A percentile compares a stretch with the other conserved stretches of the same genome.
Conservation (phyloP, 2,888 invertebrate genomes). For the Pristionchus entomophagus region DNA sequence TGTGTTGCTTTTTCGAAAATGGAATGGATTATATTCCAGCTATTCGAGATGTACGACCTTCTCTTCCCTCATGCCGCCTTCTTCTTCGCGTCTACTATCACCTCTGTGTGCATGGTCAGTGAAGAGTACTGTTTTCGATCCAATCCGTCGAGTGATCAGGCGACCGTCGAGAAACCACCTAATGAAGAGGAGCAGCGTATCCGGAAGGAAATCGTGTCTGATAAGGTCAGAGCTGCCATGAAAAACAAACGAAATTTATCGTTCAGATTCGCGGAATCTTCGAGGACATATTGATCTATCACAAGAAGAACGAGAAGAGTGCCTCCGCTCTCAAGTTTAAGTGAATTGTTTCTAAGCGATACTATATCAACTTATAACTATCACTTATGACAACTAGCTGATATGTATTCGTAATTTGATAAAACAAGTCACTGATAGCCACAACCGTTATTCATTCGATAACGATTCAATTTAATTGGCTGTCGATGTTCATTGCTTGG, state of each 20-base stretch:
- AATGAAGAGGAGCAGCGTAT: conserved; percentile 12
- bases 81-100: conserved; percentile 33
- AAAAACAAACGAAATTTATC: not conserved
- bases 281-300: conserved; percentile 40
- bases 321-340: not conserved
- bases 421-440: too few relatives aligned
- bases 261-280: conserved; percentile 18
- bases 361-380: too few relatives aligned
- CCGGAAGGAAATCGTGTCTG: conserved; percentile 17
- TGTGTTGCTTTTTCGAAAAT: too few relatives aligned
- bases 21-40: not conserved
- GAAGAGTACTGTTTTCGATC: too few relatives aligned
- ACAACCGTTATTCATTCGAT: too few relatives aligned
- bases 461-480: too few relatives aligned
- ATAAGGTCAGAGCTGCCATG: not conserved
- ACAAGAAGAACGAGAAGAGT: conserved; percentile 18
- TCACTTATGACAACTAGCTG: too few relatives aligned
- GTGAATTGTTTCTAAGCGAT: too few relatives aligned
- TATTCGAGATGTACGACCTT: not conserved
- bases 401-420: too few relatives aligned
- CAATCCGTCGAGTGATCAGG: too few relatives aligned
- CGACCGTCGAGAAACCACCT: too few relatives aligned
- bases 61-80: conserved; percentile 37
- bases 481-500: too few relatives aligned
- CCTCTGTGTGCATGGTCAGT: not conserved